phyloP scores from a whole-genome alignment of 1,140 invertebrate genomes.

The Yoshiicerus persimilis region DNA sequence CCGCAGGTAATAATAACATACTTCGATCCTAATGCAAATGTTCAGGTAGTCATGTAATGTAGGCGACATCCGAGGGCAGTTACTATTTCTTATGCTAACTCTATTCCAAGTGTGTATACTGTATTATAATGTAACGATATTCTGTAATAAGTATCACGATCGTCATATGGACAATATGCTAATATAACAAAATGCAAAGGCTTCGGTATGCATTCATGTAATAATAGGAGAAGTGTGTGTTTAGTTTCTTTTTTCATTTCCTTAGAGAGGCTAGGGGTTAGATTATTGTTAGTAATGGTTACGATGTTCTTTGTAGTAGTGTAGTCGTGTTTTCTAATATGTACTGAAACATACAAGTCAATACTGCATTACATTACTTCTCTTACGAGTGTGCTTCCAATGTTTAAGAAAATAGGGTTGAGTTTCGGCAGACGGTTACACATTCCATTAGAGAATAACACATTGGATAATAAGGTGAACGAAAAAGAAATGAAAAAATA shows the following conservation, averaged over 20 bases:
- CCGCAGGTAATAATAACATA: not conserved
- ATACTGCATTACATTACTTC: not conserved
- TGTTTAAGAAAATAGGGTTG: not conserved
- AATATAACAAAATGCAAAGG: not conserved
- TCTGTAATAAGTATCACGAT: not conserved
- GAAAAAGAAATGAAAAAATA: not conserved
- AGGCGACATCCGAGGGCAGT: not conserved
- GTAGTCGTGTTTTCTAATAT: not conserved
- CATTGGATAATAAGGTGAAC: not conserved
- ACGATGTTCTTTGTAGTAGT: too few species aligned
- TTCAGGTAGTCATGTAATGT: not conserved
- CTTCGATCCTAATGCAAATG: not conserved
- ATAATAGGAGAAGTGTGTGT: not conserved
- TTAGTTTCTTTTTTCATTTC: not conserved
- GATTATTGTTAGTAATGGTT: not conserved
- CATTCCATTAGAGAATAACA: not conserved
- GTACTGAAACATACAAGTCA: not conserved
- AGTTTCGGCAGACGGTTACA: not conserved
- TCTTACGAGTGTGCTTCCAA: not conserved
- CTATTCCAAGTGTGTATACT: not conserved
- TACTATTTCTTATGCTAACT: not conserved
- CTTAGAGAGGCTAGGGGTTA: not conserved
- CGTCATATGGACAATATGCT: not conserved
- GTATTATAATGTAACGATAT: not conserved
- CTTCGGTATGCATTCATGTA: not conserved